Evolutionary conservation across 2,888 invertebrate genomes (phyloP).

Genomic region (Microchrysa polita): DNA sequence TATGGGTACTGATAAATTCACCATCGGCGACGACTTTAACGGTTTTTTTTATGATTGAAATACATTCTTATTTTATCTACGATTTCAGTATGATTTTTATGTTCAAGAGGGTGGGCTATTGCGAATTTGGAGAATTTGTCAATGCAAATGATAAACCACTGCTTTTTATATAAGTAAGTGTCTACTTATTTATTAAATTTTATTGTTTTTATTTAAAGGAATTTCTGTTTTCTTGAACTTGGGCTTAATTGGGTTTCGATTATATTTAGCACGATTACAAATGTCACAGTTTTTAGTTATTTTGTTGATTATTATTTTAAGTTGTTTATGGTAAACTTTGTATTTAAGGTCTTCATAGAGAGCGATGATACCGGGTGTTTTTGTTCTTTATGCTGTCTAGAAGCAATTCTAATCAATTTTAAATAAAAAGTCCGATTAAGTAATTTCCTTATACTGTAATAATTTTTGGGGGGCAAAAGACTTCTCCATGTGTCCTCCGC

Average conservation of each 20-base stretch:
- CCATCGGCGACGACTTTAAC: neutral
- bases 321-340: conserved; percentile 42
- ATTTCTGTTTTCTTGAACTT: too few relatives aligned
- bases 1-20: neutral
- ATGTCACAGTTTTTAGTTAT: conserved; percentile 45
- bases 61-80: neutral
- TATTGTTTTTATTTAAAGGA: neutral
- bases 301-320: conserved; percentile 43
- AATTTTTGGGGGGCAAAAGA: too few relatives aligned
- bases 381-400: conserved; percentile 40
- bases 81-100: too few relatives aligned
- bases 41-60: neutral
- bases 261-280: conserved; percentile 38
- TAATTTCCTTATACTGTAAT: too few relatives aligned
- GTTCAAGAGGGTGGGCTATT: too few relatives aligned
- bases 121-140: too few relatives aligned
- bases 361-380: conserved; percentile 41
- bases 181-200: neutral
- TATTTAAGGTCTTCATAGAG: conserved; percentile 44
- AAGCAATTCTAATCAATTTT: conserved; percentile 16
- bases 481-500: too few relatives aligned
- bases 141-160: neutral
- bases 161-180: neutral
- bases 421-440: too few relatives aligned
- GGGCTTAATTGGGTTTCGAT: too few relatives aligned